Base-by-base conservation (phyloP, 2,113 vertebrate species). In the Physeter macrocephalus region DNA sequence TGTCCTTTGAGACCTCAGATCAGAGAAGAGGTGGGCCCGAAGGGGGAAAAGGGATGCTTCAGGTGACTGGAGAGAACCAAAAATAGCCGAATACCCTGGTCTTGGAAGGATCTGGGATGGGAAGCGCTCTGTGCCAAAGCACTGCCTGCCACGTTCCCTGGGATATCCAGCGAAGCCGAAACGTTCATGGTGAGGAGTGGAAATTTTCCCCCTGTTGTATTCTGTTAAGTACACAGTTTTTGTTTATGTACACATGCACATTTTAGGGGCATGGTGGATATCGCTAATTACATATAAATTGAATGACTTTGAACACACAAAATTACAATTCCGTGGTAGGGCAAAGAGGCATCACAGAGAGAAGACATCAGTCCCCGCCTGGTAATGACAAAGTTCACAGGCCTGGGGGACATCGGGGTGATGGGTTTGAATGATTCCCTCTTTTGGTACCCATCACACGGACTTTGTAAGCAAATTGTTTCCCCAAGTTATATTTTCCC, bases 21-120 rank as follows among this genome's bases (percentile, higher is more conserved):
- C 59, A 81, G 75, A 89, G 87, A 95, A 89, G 95, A 95, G 86
- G 93, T 72, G 41, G 0, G 97, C 97, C 97, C 85, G 93, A 94
- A 94, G 93, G 93, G 89, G 98, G 96, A 96, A 59, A 97, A 97
- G 96, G 81, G 57, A 78, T 46, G 90, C 88, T 71, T 17, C 75
- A 29, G 81, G 81, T 36, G 77, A 92, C 94, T 97, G 96, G 97
- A 95, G 94, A 91, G 95, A 83, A 0, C 23, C 71, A 66, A 86
- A 97, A 93, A 96, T 96, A 96, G 96, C 96, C 77, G 1, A 1
- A 94, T 88, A 95, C 92, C 94, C 93, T 0, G 46, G 90, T 90
- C 89, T 81, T 81, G 82, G 84, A 95, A 81, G 75, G 96, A 97
- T 96, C 96, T 94, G 75, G 97, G 97, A 95, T 88, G 93, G 91